phyloP scores from a whole-genome alignment of 2,888 invertebrate species.

The Cephus sareptanus region DNA sequence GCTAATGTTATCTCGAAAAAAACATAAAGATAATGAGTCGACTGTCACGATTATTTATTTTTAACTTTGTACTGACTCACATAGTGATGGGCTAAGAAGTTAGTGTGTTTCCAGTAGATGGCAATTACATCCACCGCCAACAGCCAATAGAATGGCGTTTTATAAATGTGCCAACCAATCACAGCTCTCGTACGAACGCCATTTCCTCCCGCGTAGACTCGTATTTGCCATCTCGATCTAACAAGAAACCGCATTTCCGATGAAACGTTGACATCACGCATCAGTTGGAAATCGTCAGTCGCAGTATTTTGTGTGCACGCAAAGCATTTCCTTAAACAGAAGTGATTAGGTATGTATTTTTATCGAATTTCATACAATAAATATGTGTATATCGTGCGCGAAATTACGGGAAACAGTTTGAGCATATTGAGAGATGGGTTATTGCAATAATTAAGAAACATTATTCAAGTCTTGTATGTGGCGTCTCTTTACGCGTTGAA shows the following conservation, averaged over 20 bases:
- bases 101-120: neutral
- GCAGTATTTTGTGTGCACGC: slow-evolving; percentile 3
- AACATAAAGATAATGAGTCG: neutral
- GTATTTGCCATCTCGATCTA: neutral
- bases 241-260: slow-evolving; percentile 5
- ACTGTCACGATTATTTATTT: neutral
- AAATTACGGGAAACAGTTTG: neutral
- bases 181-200: neutral
- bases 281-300: slow-evolving; percentile 30
- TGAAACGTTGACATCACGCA: slow-evolving; percentile 15
- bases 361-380: neutral
- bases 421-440: neutral
- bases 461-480: slow-evolving; percentile 3
- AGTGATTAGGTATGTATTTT: slow-evolving; percentile 20
- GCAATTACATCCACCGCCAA: neutral
- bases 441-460: neutral
- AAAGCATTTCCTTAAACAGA: neutral
- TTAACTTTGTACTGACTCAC: neutral
- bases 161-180: neutral
- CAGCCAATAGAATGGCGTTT: neutral
- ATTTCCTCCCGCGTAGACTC: neutral
- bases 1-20: neutral
- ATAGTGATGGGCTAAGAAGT: neutral
- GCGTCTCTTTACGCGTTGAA: slow-evolving; percentile 42
- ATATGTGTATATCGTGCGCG: neutral